phyloP scores from a whole-genome alignment of 2,113 vertebrate species.

The Entomyzon cyanotis region DNA sequence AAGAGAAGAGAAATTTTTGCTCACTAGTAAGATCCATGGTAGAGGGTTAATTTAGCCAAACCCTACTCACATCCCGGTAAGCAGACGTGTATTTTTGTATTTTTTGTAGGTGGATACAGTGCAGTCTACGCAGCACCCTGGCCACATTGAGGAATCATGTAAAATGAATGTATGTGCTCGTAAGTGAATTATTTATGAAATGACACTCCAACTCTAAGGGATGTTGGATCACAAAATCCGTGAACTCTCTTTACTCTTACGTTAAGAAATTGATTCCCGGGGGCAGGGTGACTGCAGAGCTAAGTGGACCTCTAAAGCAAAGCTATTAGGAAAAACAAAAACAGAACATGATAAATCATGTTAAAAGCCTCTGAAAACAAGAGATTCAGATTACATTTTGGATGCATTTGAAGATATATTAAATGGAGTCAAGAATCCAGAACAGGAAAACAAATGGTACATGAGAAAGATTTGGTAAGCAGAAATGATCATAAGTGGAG shows the following conservation, averaged over 20 bases:
- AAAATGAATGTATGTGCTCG: constrained; percentile 78
- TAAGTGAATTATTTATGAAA: constrained; percentile 74
- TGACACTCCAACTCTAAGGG: constrained; percentile 67
- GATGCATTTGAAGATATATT: neutral
- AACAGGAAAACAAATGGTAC: constrained; percentile 25
- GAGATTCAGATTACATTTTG: constrained; percentile 27
- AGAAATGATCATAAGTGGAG: neutral
- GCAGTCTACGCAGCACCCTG: constrained; percentile 72
- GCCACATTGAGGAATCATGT: constrained; percentile 76
- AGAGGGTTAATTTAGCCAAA: constrained; percentile 51
- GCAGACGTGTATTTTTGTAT: constrained; percentile 79
- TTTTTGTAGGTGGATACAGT: constrained; percentile 79
- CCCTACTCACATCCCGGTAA: constrained; percentile 67
- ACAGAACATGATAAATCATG: neutral
- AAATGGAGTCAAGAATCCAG: neutral
- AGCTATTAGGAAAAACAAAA: neutral
- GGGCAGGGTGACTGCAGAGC: constrained; percentile 53
- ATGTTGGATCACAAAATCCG: constrained; percentile 71
- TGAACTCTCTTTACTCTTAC: constrained; percentile 20
- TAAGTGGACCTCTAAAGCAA: constrained; percentile 48
- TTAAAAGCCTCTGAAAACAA: neutral
- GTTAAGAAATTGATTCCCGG: constrained; percentile 64
- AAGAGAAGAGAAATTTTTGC: neutral
- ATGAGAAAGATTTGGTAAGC: constrained; percentile 58
- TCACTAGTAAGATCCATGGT: neutral